Base-by-base conservation (phyloP, 2,888 invertebrate species). In the Agonopterix arenella region DNA sequence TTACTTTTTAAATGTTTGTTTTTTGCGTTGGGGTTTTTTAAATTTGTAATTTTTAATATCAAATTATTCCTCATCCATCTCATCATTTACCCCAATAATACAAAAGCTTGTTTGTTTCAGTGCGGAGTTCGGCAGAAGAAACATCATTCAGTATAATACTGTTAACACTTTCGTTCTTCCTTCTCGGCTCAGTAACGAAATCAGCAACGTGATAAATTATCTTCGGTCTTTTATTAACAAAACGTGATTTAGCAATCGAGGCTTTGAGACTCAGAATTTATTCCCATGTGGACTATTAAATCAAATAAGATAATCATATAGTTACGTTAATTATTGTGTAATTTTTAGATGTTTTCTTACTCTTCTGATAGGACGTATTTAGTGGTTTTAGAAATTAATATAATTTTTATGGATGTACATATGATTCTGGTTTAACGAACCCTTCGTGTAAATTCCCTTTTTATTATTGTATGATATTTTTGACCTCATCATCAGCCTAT, bases 131-230 rank as follows among this genome's bases (percentile, higher is more conserved):
- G 58, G 66, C 73, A 64, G 72, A 64, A 57, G 71, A 66, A 62
- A 62, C 77, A 59, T 68, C 74, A 67, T 68, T 77, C 67, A 81
- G 72, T 72, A 69, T 82, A 79, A 80, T 70, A 58, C 66, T 84
- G 74, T 81, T 88, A 83, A 76, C 77, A 77, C 74, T 85, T 76
- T 73, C 79, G 54, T 70, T 85, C 60, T 67, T 74, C 65, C 70
- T 73, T 66, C 65, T 79, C 60, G 70, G 69, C 68, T 69, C 73
- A 62, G 62, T 80, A 71, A 77, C 74, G 62, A 74, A 76, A 79
- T 79, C 76, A 73, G 74, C 73, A 73, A 84, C 86, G 84, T 88
- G 86, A 88, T 88, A 78, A 84, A 86, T 81, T 82, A 79, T 79
- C 70, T 66, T 63, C 63, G 64, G 67, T 72, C 68, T 75, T 76